Base-by-base conservation (phyloP, 2,113 vertebrate species). In the Pteruthius melanotis region DNA sequence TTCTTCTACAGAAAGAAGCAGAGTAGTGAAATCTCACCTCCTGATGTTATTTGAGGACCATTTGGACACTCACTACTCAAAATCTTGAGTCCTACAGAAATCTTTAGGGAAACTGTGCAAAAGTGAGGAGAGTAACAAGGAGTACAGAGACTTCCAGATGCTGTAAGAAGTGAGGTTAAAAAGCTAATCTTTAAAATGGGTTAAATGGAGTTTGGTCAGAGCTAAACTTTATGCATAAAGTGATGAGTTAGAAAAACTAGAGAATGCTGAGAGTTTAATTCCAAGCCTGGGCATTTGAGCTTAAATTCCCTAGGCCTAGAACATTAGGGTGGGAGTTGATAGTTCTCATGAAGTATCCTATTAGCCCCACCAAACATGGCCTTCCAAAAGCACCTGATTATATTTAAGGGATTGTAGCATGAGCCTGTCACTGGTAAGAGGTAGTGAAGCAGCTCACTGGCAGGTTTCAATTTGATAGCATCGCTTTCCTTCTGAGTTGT, bases 351-450 rank as follows among this genome's bases (percentile, higher is more conserved):
- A 65, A 80, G 15, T 28, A 7, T 49, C 23, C 33, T 39, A 31
- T 27, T 30, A 47, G 7, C 15, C 26, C 14, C 26, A 50, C 6
- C 65, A 69, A 71, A 72, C 0, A 0, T 2, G n/a, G 37, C 37
- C 60, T 30, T 77, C 30, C 54, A 45, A 47, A 94, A 47, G 13
- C 42, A n/a, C 8, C 26, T 31, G 37, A 18, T 40, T 31, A 13
- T 30, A 44, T 9, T 22, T 26, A 26, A 74, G 47, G 11, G 59
- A 37, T 39, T 71, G 61, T 1, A 21, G 12, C 0, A 1, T 1
- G 1, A 26, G 5, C 10, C 44, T 64, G 19, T 15, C 52, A 49
- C 31, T 79, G 40, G n/a, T 57, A 83, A 6, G 72, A 57, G 22
- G 13, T 4, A 69, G 57, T 7, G n/a, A 71, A 71, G 17, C 19